A percentile compares a stretch with the other conserved stretches of the same genome.
phyloP scores from a whole-genome alignment of 2,113 vertebrate genomes.

The Heterochromis multidens region DNA sequence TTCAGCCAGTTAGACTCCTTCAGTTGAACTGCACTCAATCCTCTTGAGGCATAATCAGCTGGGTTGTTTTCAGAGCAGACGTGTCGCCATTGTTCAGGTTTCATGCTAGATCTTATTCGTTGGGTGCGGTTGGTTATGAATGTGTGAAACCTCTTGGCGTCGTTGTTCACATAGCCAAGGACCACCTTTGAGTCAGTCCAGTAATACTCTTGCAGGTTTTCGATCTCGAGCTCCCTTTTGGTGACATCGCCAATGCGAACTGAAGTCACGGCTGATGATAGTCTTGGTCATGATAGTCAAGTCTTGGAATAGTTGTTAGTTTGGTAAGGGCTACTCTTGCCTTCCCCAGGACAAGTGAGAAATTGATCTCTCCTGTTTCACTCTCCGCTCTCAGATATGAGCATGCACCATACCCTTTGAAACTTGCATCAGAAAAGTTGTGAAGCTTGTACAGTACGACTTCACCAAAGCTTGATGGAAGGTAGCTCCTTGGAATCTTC shows the following conservation, averaged over 20 bases:
- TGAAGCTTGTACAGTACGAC: neutral
- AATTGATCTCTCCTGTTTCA: too few species aligned
- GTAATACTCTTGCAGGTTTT: neutral
- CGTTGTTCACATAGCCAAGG: too few species aligned
- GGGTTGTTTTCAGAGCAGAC: neutral
- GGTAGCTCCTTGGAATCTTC: neutral
- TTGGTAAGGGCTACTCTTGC: neutral
- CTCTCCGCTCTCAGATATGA: neutral
- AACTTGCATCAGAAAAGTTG: conserved; percentile 1
- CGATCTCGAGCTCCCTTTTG: neutral
- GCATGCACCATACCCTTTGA: neutral
- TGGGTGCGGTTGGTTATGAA: neutral
- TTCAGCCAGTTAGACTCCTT: neutral
- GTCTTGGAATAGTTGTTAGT: neutral
- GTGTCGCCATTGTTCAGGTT: too few species aligned
- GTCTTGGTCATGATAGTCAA: too few species aligned
- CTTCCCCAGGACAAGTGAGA: neutral
- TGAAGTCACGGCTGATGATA: neutral
- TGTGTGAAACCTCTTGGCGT: too few species aligned
- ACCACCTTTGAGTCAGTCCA: too few species aligned
- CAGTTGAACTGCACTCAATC: too few species aligned
- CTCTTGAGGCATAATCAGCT: neutral
- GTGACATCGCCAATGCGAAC: neutral
- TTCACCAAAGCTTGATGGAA: neutral
- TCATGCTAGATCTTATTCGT: neutral